These are phyloP conservation scores for Sarcophaga subvicina DNA, from an alignment of 2,888 invertebrate genomes.

Conservation along the genomic window DNA sequence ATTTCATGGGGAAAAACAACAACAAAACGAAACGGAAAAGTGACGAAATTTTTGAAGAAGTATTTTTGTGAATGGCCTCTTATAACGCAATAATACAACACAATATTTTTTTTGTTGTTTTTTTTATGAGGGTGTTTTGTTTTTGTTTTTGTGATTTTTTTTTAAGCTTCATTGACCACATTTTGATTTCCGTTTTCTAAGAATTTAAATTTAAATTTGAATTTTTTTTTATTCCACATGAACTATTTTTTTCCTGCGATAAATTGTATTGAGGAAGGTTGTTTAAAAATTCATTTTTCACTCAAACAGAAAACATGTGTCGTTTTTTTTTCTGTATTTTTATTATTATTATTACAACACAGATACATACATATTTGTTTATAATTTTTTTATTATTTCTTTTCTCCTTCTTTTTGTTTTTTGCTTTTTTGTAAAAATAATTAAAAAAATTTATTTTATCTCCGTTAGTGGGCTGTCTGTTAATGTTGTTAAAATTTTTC, in stretches of 20 bases:
- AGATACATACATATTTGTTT: background rate
- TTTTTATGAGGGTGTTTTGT: background rate
- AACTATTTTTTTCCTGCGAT: background rate
- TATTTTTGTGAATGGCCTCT: constrained; percentile 24
- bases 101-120: background rate
- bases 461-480: constrained; percentile 21
- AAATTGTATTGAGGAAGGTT: constrained; percentile 55
- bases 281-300: constrained; percentile 5
- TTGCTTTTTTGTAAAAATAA: too few relatives aligned
- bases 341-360: constrained; percentile 32
- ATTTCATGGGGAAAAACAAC: constrained; percentile 10
- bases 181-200: constrained; percentile 46
- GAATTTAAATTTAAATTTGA: background rate
- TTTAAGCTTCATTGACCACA: constrained; percentile 40
- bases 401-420: too few relatives aligned
- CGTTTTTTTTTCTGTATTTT: background rate
- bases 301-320: constrained; percentile 34
- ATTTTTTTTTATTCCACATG: background rate
- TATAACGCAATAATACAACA: constrained; percentile 17
- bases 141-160: background rate
- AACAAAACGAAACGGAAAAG: constrained; percentile 1
- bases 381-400: background rate
- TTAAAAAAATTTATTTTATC: background rate
- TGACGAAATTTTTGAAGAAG: constrained; percentile 41
- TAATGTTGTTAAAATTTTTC: constrained; percentile 24